A percentile compares a stretch with the other conserved stretches of the same genome.
Evolutionary conservation across 1,140 invertebrate species (phyloP).

Genomic region (Grapholita molesta): DNA sequence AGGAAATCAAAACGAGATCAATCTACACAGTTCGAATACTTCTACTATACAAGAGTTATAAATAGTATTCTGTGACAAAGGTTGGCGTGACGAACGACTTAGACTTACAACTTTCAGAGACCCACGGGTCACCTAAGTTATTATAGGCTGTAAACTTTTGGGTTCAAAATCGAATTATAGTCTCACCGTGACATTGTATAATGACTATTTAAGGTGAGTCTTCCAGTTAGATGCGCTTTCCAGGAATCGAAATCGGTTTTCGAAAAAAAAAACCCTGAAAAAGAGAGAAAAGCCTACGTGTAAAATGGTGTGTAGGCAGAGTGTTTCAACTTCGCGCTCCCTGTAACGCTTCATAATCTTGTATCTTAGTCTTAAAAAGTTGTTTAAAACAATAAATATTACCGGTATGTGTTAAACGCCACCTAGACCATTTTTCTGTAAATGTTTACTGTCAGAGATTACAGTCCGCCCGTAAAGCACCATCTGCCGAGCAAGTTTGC

Average conservation of each 20-base stretch:
- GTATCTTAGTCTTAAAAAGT: too few relatives aligned
- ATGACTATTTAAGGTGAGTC: too few relatives aligned
- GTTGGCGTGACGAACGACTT: not conserved
- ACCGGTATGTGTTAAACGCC: too few relatives aligned
- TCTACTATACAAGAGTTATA: not conserved
- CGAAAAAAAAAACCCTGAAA: too few relatives aligned
- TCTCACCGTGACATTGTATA: too few relatives aligned
- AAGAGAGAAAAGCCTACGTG: too few relatives aligned
- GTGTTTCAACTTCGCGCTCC: too few relatives aligned
- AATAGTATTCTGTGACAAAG: not conserved
- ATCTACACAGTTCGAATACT: not conserved
- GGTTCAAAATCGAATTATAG: not conserved
- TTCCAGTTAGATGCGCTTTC: too few relatives aligned
- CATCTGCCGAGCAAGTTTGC: not conserved
- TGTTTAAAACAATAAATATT: too few relatives aligned
- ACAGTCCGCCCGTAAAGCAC: not conserved
- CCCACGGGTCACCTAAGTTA: not conserved
- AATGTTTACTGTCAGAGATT: not conserved
- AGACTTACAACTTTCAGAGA: not conserved
- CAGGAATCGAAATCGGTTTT: too few relatives aligned
- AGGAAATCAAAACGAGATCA: not conserved
- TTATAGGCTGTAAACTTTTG: not conserved
- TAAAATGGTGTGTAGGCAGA: too few relatives aligned
- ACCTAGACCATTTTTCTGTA: not conserved
- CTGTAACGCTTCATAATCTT: too few relatives aligned